These are phyloP conservation scores for Lipotes vexillifer DNA, from an alignment of 2,113 vertebrate genomes.

Conservation along the genomic window DNA sequence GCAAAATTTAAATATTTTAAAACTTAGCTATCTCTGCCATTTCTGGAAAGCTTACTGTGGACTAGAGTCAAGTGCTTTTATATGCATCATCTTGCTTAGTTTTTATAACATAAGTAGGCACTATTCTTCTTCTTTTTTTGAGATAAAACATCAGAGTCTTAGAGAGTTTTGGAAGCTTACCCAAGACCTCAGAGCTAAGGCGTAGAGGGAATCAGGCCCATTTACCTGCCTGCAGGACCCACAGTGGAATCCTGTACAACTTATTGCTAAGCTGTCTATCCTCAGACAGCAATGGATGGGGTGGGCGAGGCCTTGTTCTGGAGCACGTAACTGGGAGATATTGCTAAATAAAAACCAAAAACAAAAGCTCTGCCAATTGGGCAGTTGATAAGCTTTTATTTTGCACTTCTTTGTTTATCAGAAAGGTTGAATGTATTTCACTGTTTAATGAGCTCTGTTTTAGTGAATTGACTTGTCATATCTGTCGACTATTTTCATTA, in stretches of 20 bases:
- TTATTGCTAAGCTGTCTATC: background rate
- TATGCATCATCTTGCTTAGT: background rate
- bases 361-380: background rate
- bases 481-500: background rate
- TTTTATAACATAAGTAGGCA: background rate
- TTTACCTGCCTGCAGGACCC: background rate
- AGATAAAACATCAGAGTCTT: background rate
- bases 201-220: background rate
- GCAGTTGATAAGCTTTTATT: constrained; percentile 14
- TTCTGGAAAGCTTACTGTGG: background rate
- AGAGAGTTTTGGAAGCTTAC: background rate
- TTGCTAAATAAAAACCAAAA: background rate
- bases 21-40: background rate
- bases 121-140: background rate
- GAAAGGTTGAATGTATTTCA: constrained; percentile 14
- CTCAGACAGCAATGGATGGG: background rate
- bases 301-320: background rate
- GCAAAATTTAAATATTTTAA: background rate
- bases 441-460: background rate
- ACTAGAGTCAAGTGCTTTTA: background rate
- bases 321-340: background rate
- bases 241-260: background rate
- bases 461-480: background rate
- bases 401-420: background rate
- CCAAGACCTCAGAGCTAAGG: background rate